These are phyloP conservation scores for Tupiocoris notatus DNA, from an alignment of 2,888 invertebrate species.

Conservation along the genomic window DNA sequence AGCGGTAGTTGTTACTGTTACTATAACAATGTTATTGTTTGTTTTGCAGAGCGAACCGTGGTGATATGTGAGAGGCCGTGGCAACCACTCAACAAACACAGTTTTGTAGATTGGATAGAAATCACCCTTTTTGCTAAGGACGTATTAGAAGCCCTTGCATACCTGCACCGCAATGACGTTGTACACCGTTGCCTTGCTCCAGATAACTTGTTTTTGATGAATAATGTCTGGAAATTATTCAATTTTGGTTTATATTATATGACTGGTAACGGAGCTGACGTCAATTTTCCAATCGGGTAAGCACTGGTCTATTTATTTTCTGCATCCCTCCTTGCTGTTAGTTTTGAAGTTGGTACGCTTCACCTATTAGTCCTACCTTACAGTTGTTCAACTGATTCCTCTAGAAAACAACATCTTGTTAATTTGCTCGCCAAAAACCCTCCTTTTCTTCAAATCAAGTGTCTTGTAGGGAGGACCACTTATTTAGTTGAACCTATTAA, in stretches of 20 bases:
- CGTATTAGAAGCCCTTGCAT: constrained; percentile 68
- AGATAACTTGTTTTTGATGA: constrained; percentile 77
- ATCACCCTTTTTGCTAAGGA: constrained; percentile 69
- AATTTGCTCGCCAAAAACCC: no score
- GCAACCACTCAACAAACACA: constrained; percentile 59
- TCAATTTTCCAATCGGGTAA: constrained; percentile 84
- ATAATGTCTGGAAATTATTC: constrained; percentile 71
- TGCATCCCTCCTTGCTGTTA: background rate
- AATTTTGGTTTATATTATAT: constrained; percentile 93
- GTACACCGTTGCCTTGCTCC: constrained; percentile 78
- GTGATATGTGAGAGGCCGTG: constrained; percentile 79
- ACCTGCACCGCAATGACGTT: constrained; percentile 70
- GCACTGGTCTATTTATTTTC: constrained; percentile 51
- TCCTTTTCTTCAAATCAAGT: no score
- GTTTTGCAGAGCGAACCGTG: constrained; percentile 78
- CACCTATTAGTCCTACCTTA: no score
- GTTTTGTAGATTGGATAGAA: constrained; percentile 56
- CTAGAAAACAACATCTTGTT: no score
- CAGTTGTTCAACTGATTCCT: no score
- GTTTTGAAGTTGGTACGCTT: no score
- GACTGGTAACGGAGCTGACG: constrained; percentile 81
- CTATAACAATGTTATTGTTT: no score
- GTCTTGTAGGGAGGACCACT: no score
- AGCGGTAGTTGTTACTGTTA: no score
- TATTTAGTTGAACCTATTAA: no score